These are phyloP conservation scores for Candoia aspera DNA, from an alignment of 2,113 vertebrate genomes.

Conservation along the genomic window DNA sequence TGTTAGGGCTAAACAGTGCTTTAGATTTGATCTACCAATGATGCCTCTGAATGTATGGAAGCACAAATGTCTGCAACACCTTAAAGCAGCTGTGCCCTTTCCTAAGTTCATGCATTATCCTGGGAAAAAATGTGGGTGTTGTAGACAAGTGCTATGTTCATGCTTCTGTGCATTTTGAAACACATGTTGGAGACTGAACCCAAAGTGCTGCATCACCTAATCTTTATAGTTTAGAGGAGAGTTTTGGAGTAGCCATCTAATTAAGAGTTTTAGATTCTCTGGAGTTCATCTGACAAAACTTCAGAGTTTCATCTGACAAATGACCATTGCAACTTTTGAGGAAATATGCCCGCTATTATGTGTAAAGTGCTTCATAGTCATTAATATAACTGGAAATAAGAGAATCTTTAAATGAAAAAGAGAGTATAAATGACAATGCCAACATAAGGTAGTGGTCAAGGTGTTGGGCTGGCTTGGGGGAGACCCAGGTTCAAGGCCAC, in stretches of 20 bases:
- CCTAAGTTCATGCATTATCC: neutral
- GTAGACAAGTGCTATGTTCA: neutral
- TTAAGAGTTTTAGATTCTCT: neutral
- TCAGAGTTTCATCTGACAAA: too few species aligned
- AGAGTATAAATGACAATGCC: neutral
- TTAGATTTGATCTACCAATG: neutral
- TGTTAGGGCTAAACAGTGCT: neutral
- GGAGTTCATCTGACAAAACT: neutral
- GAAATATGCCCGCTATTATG: neutral
- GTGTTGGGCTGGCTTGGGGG: neutral
- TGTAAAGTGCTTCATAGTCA: neutral
- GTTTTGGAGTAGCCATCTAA: neutral
- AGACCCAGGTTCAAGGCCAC: neutral
- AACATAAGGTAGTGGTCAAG: neutral
- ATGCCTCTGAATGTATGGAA: neutral
- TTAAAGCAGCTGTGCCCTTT: neutral
- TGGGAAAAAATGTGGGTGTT: neutral
- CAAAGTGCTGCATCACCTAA: neutral
- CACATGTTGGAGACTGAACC: neutral
- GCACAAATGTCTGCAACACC: neutral
- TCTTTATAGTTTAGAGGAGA: neutral
- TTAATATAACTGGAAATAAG: neutral
- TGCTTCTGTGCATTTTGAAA: neutral
- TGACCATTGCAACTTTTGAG: neutral
- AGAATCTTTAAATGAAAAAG: neutral